A percentile compares a stretch with the other conserved stretches of the same genome.
These are phyloP conservation scores for Thaumatotibia leucotreta DNA, from an alignment of 1,140 invertebrate species.

Conservation along the genomic window DNA sequence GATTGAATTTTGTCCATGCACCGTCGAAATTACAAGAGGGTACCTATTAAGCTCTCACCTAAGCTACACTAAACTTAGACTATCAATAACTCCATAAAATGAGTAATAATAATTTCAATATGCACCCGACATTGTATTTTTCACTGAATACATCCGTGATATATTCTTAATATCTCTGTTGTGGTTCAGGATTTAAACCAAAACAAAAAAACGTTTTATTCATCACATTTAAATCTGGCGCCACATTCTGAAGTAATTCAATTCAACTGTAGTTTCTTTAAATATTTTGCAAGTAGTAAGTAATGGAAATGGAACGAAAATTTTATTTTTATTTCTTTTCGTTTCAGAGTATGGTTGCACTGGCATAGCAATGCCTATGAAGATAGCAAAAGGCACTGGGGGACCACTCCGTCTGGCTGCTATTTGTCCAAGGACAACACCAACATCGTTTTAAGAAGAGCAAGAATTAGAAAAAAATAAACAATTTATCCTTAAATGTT, in stretches of 20 bases:
- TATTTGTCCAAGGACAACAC: conserved; percentile 56
- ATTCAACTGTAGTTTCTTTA: neutral
- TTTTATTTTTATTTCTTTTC: conserved; percentile 1
- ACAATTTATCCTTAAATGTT: no score
- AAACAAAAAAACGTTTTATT: no score
- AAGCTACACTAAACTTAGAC: neutral
- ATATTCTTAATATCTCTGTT: no score
- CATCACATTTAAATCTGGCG: neutral
- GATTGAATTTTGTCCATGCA: no score
- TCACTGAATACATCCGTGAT: no score
- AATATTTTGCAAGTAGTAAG: neutral
- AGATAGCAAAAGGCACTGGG: conserved; percentile 78
- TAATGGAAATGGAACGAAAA: no score
- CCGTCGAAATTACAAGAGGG: no score
- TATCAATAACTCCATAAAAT: no score
- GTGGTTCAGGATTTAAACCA: no score
- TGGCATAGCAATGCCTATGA: conserved; percentile 79
- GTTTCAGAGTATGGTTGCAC: conserved; percentile 75
- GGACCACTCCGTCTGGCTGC: conserved; percentile 75
- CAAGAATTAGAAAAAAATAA: neutral
- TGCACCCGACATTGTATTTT: no score
- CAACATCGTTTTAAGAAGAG: conserved; percentile 8
- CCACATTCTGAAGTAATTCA: neutral
- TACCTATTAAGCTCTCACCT: neutral
- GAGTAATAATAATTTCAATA: no score